phyloP scores from a whole-genome alignment of 2,888 invertebrate species.

The Platypus cylindrus region DNA sequence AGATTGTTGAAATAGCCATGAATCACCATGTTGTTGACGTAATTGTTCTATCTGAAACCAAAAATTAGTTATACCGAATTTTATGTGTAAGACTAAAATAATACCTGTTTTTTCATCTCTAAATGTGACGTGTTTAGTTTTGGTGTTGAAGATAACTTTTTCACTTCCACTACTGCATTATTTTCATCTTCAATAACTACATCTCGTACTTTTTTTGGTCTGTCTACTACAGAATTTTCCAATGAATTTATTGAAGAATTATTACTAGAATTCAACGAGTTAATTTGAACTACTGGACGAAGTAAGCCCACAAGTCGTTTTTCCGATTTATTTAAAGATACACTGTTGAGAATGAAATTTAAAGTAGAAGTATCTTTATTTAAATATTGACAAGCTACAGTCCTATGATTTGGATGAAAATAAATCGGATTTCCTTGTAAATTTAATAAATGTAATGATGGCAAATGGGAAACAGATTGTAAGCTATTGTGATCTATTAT shows the following conservation, averaged over 20 bases:
- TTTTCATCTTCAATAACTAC: slow-evolving; percentile 36
- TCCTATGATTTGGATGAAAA: slow-evolving; percentile 47
- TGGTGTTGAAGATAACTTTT: slow-evolving; percentile 17
- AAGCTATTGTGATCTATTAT: slow-evolving; percentile 46
- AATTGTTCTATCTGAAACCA: slow-evolving; percentile 37
- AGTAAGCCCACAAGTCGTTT: slow-evolving; percentile 37
- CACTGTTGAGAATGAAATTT: slow-evolving; percentile 44
- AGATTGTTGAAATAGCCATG: slow-evolving; percentile 41
- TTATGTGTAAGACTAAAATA: background rate
- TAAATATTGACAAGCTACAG: slow-evolving; percentile 40
- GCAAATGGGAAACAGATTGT: slow-evolving; percentile 41
- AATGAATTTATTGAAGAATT: slow-evolving; percentile 17
- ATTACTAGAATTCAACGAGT: slow-evolving; percentile 10
- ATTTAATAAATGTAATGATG: slow-evolving; percentile 41
- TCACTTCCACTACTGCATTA: slow-evolving; percentile 28
- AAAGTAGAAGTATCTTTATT: slow-evolving; percentile 40
- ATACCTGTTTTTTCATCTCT: slow-evolving; percentile 18
- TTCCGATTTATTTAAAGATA: slow-evolving; percentile 41
- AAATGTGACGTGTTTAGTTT: slow-evolving; percentile 20
- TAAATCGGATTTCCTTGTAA: slow-evolving; percentile 50
- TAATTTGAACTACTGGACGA: slow-evolving; percentile 23
- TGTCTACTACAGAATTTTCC: slow-evolving; percentile 18
- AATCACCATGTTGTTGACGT: slow-evolving; percentile 44
- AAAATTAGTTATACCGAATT: slow-evolving; percentile 4
- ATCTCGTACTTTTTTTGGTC: slow-evolving; percentile 30